These are phyloP conservation scores for Apeira syringaria DNA, from an alignment of 2,888 invertebrate genomes.

Conservation along the genomic window DNA sequence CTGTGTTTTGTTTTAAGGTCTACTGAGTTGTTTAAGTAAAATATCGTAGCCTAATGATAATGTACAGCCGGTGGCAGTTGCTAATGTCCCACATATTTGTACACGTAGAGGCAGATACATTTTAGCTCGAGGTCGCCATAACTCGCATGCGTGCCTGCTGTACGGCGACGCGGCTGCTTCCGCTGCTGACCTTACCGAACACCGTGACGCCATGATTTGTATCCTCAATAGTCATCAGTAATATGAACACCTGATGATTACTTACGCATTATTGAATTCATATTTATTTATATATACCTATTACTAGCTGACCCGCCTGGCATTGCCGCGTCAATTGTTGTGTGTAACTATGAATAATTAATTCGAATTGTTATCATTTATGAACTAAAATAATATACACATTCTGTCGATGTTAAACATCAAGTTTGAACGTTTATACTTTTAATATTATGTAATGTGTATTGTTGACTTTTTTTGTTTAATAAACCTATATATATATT, in stretches of 20 bases:
- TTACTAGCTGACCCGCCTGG: no score
- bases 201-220: conserved; percentile 15
- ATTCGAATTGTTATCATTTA: no score
- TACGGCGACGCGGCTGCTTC: conserved; percentile 29
- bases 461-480: no score
- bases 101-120: conserved; percentile 20
- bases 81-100: conserved; percentile 12
- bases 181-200: conserved; percentile 32
- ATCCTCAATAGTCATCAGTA: conserved; percentile 17
- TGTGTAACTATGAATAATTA: no score
- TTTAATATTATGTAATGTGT: no score
- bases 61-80: conserved; percentile 10
- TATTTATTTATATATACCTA: no score
- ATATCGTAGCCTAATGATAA: conserved; percentile 10
- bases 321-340: no score
- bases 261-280: no score
- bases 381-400: no score
- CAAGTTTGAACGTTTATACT: no score
- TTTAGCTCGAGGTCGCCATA: conserved; percentile 31
- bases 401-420: no score
- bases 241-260: conserved; percentile 1
- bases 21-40: conserved; percentile 5
- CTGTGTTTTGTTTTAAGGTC: conserved; percentile 5
- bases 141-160: conserved; percentile 28
- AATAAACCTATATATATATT: no score